These are phyloP conservation scores for Cyprinodon brontotheroides DNA, from an alignment of 2,113 vertebrate genomes.

Conservation along the genomic window DNA sequence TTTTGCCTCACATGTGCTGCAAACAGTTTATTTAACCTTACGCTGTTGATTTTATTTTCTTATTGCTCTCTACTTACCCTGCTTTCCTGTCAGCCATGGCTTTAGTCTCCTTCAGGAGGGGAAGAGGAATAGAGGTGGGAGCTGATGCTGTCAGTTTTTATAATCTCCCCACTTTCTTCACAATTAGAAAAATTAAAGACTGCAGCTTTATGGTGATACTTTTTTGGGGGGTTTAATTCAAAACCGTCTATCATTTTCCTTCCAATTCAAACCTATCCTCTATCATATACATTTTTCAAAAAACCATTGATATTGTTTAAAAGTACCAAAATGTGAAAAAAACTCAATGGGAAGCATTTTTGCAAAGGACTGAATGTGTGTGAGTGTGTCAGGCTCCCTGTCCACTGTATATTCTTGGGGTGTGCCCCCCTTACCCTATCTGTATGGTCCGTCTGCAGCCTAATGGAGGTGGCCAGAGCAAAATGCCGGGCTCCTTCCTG, in stretches of 20 bases:
- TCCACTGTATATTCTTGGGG: conserved; percentile 73
- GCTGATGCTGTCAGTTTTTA: too few relatives aligned
- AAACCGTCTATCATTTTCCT: neutral
- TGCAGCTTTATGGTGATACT: too few relatives aligned
- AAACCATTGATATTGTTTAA: neutral
- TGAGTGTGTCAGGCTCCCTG: conserved; percentile 46
- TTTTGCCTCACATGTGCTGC: too few relatives aligned
- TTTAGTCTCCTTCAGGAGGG: too few relatives aligned
- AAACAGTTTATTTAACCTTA: too few relatives aligned
- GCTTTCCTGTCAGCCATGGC: too few relatives aligned
- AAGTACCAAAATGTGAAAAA: neutral
- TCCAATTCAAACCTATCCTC: neutral
- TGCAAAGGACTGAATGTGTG: neutral
- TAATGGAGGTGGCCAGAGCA: conserved; percentile 96
- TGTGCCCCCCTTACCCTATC: conserved; percentile 88
- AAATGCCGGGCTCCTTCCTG: conserved; percentile 97
- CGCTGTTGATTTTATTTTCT: too few relatives aligned
- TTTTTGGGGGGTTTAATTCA: neutral
- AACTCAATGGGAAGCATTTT: neutral
- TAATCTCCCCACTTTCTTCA: too few relatives aligned
- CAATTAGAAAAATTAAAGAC: too few relatives aligned
- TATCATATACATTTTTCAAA: neutral
- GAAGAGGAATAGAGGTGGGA: too few relatives aligned
- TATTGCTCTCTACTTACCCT: too few relatives aligned
- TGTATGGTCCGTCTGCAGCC: conserved; percentile 94